Percentiles rank a stretch among this genome's conserved stretches.
Evolutionary conservation across 37 sponge, comb jelly and placozoan genomes (phyloP).

Genomic region (Lycopodina hypogea): DNA sequence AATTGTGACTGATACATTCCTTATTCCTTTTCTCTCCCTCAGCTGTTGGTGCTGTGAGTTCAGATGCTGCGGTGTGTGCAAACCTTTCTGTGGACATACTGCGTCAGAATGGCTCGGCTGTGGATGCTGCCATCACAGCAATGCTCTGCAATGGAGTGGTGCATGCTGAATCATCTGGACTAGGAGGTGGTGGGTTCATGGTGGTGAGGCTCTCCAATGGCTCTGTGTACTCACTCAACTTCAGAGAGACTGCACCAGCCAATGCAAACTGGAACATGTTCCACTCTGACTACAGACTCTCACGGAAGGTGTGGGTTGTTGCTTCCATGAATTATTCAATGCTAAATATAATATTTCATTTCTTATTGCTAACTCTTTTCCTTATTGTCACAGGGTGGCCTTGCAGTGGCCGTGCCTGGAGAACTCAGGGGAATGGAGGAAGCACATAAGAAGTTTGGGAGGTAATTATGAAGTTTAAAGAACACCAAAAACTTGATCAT

Average conservation of each 20-base stretch:
- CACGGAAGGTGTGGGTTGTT: constrained; percentile 11
- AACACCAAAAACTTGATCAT: not conserved
- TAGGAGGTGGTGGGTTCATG: constrained; percentile 94
- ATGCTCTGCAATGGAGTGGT: constrained; percentile 72
- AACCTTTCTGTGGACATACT: constrained; percentile 57
- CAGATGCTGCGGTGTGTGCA: constrained; percentile 74
- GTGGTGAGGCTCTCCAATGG: constrained; percentile 48
- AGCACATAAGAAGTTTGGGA: constrained; percentile 76
- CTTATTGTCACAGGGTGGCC: constrained; percentile 58
- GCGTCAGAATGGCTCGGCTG: constrained; percentile 71
- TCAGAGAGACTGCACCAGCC: constrained; percentile 85
- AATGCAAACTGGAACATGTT: constrained; percentile 69
- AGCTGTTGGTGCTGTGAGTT: constrained; percentile 72
- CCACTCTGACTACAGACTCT: constrained; percentile 30
- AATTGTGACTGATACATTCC: too few species aligned
- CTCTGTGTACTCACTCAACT: constrained; percentile 50
- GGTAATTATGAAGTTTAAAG: constrained; percentile 29
- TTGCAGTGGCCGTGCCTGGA: constrained; percentile 86
- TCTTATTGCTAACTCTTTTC: not conserved
- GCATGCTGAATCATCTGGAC: constrained; percentile 60
- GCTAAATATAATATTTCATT: not conserved
- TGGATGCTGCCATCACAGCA: constrained; percentile 89
- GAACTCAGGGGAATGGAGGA: constrained; percentile 75
- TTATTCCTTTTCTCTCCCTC: not conserved
- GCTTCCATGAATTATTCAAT: not conserved